Percentiles rank a stretch among this genome's conserved stretches.
phyloP scores from a whole-genome alignment of 1,140 invertebrate genomes.

The Pentalonia nigronervosa region DNA sequence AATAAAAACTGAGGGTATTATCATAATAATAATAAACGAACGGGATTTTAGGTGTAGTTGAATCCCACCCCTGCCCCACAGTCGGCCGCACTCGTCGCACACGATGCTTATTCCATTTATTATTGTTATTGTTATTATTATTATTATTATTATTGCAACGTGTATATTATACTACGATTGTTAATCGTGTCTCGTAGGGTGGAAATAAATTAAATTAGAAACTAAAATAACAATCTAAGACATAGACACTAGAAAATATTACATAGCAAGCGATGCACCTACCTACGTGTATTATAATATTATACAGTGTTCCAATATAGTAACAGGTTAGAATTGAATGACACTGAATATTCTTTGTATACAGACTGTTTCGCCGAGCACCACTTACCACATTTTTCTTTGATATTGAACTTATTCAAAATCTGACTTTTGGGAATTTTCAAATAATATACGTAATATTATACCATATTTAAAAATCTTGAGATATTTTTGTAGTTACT shows the following conservation, averaged over 20 bases:
- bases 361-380: too few relatives aligned
- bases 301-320: not conserved
- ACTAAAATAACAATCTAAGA: slow-evolving; percentile 10
- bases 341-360: not conserved
- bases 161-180: not conserved
- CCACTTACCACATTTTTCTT: too few relatives aligned
- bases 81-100: not conserved
- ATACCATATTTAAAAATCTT: too few relatives aligned
- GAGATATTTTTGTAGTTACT: too few relatives aligned
- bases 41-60: not conserved
- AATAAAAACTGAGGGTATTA: not conserved
- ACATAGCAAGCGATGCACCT: not conserved
- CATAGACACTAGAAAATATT: not conserved
- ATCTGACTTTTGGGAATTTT: too few relatives aligned
- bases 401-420: too few relatives aligned
- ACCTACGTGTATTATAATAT: not conserved
- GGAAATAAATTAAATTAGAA: slow-evolving; percentile 3
- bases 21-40: not conserved
- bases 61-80: not conserved
- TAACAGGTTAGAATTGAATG: not conserved
- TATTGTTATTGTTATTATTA: too few relatives aligned
- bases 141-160: not conserved
- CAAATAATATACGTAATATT: too few relatives aligned
- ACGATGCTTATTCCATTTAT: not conserved
- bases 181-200: not conserved